These are phyloP conservation scores for Drosophila kanekoi DNA, from an alignment of 2,888 invertebrate species.

Conservation along the genomic window DNA sequence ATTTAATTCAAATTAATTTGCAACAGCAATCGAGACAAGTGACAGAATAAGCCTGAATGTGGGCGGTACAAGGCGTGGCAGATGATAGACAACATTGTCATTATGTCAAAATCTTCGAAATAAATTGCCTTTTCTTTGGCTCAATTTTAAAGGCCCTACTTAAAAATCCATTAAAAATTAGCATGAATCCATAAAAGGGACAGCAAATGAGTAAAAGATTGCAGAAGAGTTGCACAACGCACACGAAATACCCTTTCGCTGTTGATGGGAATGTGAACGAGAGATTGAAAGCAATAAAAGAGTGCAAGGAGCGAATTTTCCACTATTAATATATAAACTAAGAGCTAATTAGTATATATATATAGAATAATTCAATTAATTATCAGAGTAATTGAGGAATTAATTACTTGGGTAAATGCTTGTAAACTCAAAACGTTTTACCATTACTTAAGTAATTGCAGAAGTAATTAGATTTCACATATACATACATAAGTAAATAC, in stretches of 20 bases:
- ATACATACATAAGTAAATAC: no score
- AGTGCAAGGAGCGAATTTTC: no score
- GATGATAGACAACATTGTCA: conserved; percentile 22
- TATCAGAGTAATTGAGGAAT: not conserved
- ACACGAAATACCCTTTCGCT: conserved; percentile 10
- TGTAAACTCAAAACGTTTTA: no score
- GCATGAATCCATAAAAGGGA: conserved; percentile 68
- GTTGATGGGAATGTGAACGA: not conserved
- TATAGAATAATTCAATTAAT: not conserved
- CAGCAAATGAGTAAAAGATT: conserved; percentile 41
- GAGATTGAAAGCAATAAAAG: not conserved
- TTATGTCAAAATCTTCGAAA: conserved; percentile 65
- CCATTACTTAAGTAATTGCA: no score
- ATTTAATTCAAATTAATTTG: conserved; percentile 71
- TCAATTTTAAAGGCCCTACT: conserved; percentile 79
- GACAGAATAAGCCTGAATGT: conserved; percentile 35
- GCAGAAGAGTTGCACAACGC: conserved; percentile 30
- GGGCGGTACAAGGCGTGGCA: not conserved
- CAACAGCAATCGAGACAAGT: conserved; percentile 35
- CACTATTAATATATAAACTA: no score
- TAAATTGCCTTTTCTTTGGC: conserved; percentile 75
- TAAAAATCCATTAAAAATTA: conserved; percentile 83
- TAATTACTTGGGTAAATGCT: no score
- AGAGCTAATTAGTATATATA: no score
- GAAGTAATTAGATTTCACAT: no score